Conservation (phyloP, 2,797 vertebrate species). For the Pogoniulus pusillus region DNA sequence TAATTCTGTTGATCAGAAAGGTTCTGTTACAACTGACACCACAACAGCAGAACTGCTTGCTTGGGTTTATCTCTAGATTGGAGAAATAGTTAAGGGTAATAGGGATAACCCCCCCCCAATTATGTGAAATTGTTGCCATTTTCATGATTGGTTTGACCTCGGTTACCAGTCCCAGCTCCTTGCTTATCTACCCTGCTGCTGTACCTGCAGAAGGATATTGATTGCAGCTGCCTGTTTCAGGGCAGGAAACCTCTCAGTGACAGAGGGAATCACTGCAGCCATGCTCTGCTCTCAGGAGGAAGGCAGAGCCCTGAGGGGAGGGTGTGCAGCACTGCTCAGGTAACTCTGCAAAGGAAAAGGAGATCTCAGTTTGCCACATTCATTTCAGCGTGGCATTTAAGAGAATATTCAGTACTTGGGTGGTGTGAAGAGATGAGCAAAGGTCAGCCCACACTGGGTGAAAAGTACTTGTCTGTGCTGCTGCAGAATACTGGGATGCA, state of each 20-base stretch:
- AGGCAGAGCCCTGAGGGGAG: background rate
- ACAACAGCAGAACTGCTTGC: background rate
- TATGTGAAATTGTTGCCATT: background rate
- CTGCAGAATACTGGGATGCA: too few relatives aligned
- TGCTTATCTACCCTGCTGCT: background rate
- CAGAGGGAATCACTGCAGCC: background rate
- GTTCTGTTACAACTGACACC: slow-evolving; percentile 6
- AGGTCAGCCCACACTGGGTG: too few relatives aligned
- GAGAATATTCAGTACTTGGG: background rate
- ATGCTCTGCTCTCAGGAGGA: background rate
- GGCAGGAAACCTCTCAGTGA: background rate
- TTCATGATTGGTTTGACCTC: background rate
- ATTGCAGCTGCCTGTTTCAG: background rate
- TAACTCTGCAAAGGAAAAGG: background rate
- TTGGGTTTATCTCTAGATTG: background rate
- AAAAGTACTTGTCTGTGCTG: too few relatives aligned
- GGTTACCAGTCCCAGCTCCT: background rate
- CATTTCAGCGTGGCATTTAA: background rate
- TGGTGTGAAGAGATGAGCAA: background rate
- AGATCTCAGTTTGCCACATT: background rate
- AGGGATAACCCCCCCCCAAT: background rate
- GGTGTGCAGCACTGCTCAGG: background rate
- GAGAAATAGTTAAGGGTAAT: background rate
- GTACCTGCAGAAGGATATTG: background rate
- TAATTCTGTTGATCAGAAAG: background rate